These are phyloP conservation scores for Leptinotarsa lineolata DNA, from an alignment of 1,140 invertebrate genomes.

Conservation along the genomic window DNA sequence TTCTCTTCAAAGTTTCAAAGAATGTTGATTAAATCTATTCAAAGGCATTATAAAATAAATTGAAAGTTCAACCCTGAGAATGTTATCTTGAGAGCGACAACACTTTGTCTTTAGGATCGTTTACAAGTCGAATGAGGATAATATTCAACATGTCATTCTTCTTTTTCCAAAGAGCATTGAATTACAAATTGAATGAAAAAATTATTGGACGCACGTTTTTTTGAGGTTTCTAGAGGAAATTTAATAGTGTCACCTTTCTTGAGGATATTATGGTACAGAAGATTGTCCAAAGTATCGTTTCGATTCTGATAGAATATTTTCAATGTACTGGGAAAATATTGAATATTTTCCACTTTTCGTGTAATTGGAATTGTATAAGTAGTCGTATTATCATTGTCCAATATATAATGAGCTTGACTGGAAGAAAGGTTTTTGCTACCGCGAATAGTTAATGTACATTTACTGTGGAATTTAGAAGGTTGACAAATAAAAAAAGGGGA, in stretches of 20 bases:
- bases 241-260: conserved; percentile 7
- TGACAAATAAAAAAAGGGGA: conserved; percentile 7
- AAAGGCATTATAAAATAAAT: conserved; percentile 7
- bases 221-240: background rate
- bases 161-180: conserved; percentile 10
- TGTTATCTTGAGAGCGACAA: too few species aligned
- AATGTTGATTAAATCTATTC: conserved; percentile 16
- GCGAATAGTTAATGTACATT: conserved; percentile 15
- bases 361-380: conserved; percentile 12
- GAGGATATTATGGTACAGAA: background rate
- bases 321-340: conserved; percentile 17
- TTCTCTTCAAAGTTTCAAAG: background rate
- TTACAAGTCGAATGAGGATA: too few species aligned
- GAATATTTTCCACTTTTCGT: background rate
- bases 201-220: background rate
- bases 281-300: background rate
- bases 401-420: background rate
- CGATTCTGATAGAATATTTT: conserved; percentile 9
- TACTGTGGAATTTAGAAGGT: conserved; percentile 17
- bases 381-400: conserved; percentile 6
- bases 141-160: too few species aligned
- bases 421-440: too few species aligned
- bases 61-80: too few species aligned
- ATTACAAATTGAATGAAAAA: conserved; percentile 5
- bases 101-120: too few species aligned